A percentile compares a stretch with the other conserved stretches of the same genome.
These are phyloP conservation scores for Dryobotodes eremita DNA, from an alignment of 2,888 invertebrate species.

Conservation along the genomic window DNA sequence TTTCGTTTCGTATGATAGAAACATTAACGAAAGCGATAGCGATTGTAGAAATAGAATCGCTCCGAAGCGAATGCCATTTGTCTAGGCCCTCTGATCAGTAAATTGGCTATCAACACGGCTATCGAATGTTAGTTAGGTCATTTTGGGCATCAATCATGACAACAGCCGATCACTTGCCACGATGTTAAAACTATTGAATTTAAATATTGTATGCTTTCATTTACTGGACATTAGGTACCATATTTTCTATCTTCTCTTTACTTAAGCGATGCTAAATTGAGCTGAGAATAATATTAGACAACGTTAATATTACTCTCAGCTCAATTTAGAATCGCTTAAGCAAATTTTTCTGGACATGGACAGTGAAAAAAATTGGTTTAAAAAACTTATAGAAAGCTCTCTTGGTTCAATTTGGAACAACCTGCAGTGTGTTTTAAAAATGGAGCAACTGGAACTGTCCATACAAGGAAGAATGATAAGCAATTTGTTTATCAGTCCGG, in stretches of 20 bases:
- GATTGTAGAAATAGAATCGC: no score
- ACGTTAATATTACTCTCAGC: not conserved
- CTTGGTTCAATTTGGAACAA: not conserved
- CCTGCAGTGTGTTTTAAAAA: not conserved
- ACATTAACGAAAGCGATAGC: no score
- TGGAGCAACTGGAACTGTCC: not conserved
- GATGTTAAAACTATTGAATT: not conserved
- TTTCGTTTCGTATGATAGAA: no score
- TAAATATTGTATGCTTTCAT: not conserved
- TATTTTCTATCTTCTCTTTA: not conserved
- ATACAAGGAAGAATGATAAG: not conserved
- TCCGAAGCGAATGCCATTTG: no score
- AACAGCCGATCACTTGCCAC: not conserved
- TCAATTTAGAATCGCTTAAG: no score
- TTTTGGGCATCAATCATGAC: not conserved
- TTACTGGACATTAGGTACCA: not conserved
- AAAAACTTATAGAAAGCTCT: not conserved
- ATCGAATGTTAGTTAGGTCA: not conserved
- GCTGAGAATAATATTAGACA: not conserved
- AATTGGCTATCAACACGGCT: not conserved
- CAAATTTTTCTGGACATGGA: not conserved
- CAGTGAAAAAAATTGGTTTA: not conserved
- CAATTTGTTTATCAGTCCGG: constrained; percentile 46
- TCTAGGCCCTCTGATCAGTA: no score
- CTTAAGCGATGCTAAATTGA: not conserved